Conservation (phyloP, 2,797 vertebrate species). For the Hemibagrus guttatus region DNA sequence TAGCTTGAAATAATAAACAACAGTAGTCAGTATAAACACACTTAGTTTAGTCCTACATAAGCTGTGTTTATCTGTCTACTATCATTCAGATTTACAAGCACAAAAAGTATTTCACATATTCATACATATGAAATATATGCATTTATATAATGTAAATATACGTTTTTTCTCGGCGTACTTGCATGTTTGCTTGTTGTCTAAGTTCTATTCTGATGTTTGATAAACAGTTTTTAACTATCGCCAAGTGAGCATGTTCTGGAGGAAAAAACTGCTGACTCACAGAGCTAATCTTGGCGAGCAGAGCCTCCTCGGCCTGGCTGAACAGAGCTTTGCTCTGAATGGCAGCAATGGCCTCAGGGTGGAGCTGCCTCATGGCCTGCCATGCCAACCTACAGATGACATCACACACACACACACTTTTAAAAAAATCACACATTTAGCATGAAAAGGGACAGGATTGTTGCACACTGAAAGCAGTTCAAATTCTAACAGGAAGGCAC, state of each 20-base stretch:
- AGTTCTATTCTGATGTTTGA: not conserved
- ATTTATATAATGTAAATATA: too few relatives aligned
- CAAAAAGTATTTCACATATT: not conserved
- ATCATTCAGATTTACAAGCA: not conserved
- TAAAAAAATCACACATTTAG: not conserved
- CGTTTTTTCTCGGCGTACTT: not conserved
- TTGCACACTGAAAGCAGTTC: not conserved
- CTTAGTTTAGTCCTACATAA: not conserved
- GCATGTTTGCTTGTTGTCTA: not conserved
- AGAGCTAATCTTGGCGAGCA: conserved; percentile 87
- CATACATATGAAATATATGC: too few relatives aligned
- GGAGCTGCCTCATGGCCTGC: conserved; percentile 95
- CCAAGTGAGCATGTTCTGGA: not conserved
- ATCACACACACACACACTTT: conserved; percentile 32
- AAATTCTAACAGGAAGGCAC: not conserved
- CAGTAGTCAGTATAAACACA: not conserved
- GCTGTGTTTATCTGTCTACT: not conserved
- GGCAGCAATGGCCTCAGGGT: conserved; percentile 92
- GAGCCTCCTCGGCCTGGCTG: conserved; percentile 89
- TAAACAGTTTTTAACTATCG: too few relatives aligned
- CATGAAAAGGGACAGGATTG: not conserved
- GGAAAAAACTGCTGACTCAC: conserved; percentile 68
- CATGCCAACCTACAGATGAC: conserved; percentile 80
- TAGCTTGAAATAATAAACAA: not conserved
- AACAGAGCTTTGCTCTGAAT: conserved; percentile 96